These are phyloP conservation scores for Aphodius granarius DNA, from an alignment of 2,888 invertebrate species.

Conservation along the genomic window DNA sequence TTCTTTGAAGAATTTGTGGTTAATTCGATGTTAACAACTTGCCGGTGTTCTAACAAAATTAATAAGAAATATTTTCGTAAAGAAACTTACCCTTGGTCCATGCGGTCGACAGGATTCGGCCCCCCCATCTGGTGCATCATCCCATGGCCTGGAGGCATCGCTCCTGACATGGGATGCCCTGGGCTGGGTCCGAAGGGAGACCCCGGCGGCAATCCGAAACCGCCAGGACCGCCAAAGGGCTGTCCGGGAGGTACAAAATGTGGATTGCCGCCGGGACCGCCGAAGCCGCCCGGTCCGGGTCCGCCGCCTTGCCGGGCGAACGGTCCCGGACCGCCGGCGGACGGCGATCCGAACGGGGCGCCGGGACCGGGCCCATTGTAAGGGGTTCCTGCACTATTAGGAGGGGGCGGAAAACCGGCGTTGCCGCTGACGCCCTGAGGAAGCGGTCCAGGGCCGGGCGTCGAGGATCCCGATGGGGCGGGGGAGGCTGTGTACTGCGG, in stretches of 20 bases:
- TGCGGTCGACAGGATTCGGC: conserved; percentile 81
- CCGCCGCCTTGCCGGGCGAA: conserved; percentile 61
- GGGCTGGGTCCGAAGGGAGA: conserved; percentile 70
- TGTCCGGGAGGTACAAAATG: conserved; percentile 67
- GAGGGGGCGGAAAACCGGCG: conserved; percentile 59
- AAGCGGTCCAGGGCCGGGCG: conserved; percentile 79
- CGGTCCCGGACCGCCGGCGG: conserved; percentile 56
- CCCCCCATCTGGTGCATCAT: conserved; percentile 65
- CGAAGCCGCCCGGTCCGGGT: conserved; percentile 72
- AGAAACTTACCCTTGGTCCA: conserved; percentile 71
- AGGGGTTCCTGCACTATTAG: conserved; percentile 66
- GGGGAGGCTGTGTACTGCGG: conserved; percentile 87
- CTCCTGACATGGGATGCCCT: conserved; percentile 64
- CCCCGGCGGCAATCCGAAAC: conserved; percentile 71
- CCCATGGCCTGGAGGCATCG: conserved; percentile 64
- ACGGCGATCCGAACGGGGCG: conserved; percentile 68
- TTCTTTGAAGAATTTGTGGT: too few species aligned
- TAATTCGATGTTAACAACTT: too few species aligned
- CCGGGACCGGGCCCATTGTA: conserved; percentile 71
- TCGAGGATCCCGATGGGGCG: conserved; percentile 79
- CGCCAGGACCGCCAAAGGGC: conserved; percentile 65
- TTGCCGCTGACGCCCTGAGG: conserved; percentile 58
- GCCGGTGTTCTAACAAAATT: conserved; percentile 15
- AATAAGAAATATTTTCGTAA: neutral
- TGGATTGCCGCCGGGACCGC: conserved; percentile 67